Base-by-base conservation (phyloP, 2,888 invertebrate species). In the Acrobasis suavella region DNA sequence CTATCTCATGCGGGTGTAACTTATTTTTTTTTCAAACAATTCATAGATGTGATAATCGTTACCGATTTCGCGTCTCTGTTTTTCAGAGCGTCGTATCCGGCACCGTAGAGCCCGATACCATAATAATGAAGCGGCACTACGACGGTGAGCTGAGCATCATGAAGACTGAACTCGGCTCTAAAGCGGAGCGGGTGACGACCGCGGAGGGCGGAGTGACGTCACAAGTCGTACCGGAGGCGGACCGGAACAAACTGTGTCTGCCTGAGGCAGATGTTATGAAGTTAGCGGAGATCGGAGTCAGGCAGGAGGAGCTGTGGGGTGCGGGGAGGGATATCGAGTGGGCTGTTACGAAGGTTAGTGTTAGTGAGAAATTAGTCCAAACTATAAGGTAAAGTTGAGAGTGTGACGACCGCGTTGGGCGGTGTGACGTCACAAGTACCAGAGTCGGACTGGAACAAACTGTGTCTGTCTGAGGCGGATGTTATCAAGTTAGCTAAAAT, bases 321-420 rank as follows among this genome's bases (percentile, higher is more conserved):
- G 93, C 93, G 2, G 94, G 95, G 0, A 92, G 96, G 69, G 97
- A 97, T 77, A 94, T 97, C 62, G 97, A 97, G 84, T 97, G 97
- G 96, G 96, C 96, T 10, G 82, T 96, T 51, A 83, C 81, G 65
- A 86, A 94, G 76, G 95, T 95, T 72, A 78, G 74, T 65, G 17
- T 58, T 22, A 22, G 22, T 3, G n/a, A n/a, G n/a, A n/a, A n/a
- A n/a, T n/a, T n/a, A n/a, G n/a, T n/a, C n/a, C n/a, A n/a, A n/a
- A n/a, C n/a, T n/a, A n/a, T n/a, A n/a, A n/a, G n/a, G n/a, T 0
- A 95, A 96, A 80, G 85, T 82, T 1, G 83, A 91, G 14, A 87
- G 93, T 58, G 83, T 91, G 9, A 84, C 93, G 65, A 77, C 90
- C 2, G 86, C 81, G 0, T 80, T 77, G 1, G 83, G 84, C 14